Evolutionary conservation across 2,888 invertebrate genomes (phyloP), one percentile per base, ranked within the genome.

Genomic region (Macrostomum cliftonense): DNA sequence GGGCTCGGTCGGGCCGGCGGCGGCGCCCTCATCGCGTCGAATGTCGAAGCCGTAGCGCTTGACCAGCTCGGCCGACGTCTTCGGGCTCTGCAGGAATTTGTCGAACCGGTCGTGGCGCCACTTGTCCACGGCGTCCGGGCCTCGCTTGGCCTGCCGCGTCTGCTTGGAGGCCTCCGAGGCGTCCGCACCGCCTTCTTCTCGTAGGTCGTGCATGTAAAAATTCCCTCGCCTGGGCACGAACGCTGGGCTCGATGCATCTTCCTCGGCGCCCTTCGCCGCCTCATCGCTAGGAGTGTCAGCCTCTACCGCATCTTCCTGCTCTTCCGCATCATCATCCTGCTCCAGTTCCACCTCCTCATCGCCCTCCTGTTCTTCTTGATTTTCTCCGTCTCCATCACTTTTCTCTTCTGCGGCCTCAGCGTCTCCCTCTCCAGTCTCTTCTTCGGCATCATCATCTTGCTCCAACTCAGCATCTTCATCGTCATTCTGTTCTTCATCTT

Each of bases 121-220:
- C 17, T 39, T 36, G n/a, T 45, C 45, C 28, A 28, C 28, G 11
- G 36, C 45, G 37, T 45, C 36, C 13, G 39, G 17, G 20, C 45
- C 45, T 7, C 37, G 37, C 37, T 39, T 20, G n/a, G 43, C 28
- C 43, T 37, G 37, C 4, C 14, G 14, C 14, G 45, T 2, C 39
- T 45, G 21, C 37, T 45, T n/a, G 12, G 37, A 17, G 14, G 36
- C 45, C 17, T 45, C 45, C 2, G 16, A 2, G 5, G 20, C 9
- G 17, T 40, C 20, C 9, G 9, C 20, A 9, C 20, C 9, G 16
- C 20, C 40, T 9, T 40, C 40, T 7, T 37, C 21, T 7, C 45
- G 37, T 4, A 14, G 36, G 39, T 45, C 45, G 39, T 45, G 45
- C 45, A 45, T 45, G 39, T 38, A 45, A 13, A 14, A 45, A 14